Percentiles rank a stretch among this genome's conserved stretches.
These are phyloP conservation scores for Escarpia spicata DNA, from an alignment of 2,888 invertebrate species.

Conservation along the genomic window DNA sequence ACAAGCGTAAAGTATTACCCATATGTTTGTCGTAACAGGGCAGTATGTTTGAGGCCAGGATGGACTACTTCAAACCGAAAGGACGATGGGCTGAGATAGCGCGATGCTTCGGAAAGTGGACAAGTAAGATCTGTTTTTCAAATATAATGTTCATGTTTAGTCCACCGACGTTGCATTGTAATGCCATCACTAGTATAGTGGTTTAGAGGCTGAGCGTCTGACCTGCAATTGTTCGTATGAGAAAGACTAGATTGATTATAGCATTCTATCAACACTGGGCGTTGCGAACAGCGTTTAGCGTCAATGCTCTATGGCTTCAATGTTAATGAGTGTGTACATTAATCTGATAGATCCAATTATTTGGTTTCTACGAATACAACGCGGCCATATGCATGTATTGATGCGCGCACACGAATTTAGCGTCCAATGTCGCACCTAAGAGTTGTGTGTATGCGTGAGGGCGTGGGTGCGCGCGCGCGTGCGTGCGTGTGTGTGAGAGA, in stretches of 20 bases:
- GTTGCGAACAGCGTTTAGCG: neutral
- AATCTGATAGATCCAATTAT: neutral
- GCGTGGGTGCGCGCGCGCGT: too few relatives aligned
- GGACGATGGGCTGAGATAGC: constrained; percentile 54
- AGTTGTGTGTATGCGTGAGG: neutral
- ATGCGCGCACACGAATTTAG: neutral
- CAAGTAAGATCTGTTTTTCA: constrained; percentile 48
- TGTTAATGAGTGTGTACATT: neutral
- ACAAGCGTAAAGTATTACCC: too few relatives aligned
- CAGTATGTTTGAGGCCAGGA: constrained; percentile 35
- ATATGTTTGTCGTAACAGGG: neutral
- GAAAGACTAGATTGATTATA: neutral
- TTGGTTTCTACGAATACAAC: neutral
- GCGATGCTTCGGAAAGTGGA: constrained; percentile 51
- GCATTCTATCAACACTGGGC: neutral
- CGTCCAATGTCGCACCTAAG: neutral
- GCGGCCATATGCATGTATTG: neutral
- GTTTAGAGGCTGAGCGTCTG: neutral
- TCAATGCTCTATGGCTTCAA: neutral
- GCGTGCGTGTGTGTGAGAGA: too few relatives aligned
- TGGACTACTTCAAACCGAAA: constrained; percentile 54
- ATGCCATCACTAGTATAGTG: neutral
- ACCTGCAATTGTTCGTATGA: neutral
- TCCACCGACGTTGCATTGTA: neutral
- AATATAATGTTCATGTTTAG: neutral